These are phyloP conservation scores for Hydrotaea cyrtoneurina DNA, from an alignment of 2,888 invertebrate genomes.

Conservation along the genomic window DNA sequence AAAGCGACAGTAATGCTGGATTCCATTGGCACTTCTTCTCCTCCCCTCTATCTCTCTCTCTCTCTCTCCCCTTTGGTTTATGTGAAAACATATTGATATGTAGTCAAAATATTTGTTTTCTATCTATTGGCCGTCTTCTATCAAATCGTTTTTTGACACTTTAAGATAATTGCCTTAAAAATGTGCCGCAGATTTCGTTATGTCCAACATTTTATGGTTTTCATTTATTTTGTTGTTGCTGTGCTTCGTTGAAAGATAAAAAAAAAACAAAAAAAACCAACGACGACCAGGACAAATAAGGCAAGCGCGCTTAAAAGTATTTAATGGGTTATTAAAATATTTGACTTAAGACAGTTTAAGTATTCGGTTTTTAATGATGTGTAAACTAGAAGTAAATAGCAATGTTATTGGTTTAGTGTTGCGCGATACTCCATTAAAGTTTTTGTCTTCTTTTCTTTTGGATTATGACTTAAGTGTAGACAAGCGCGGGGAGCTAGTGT, in stretches of 20 bases:
- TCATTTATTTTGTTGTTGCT: background rate
- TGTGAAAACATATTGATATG: constrained; percentile 54
- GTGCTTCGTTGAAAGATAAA: constrained; percentile 4
- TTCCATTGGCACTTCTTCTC: too few species aligned
- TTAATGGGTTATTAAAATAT: constrained; percentile 58
- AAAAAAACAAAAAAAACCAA: too few species aligned
- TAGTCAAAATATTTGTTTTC: constrained; percentile 53
- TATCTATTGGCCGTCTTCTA: constrained; percentile 19
- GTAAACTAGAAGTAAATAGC: constrained; percentile 9
- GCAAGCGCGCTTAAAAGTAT: constrained; percentile 16
- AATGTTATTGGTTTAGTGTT: constrained; percentile 8
- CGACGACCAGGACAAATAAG: background rate
- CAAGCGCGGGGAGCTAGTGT: background rate
- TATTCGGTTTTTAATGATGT: constrained; percentile 25
- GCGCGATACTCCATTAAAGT: constrained; percentile 11
- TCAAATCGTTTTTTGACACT: constrained; percentile 57
- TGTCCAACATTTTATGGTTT: constrained; percentile 36
- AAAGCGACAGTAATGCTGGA: background rate
- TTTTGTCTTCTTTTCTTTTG: too few species aligned
- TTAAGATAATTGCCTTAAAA: constrained; percentile 52
- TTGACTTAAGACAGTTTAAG: background rate
- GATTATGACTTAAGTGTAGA: constrained; percentile 24
- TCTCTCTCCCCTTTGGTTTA: too few species aligned
- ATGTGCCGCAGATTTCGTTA: background rate
- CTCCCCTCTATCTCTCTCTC: too few species aligned